Evolutionary conservation across 2,888 invertebrate genomes (phyloP), one percentile per base, ranked within the genome.

Genomic region (Xylota sylvarum): DNA sequence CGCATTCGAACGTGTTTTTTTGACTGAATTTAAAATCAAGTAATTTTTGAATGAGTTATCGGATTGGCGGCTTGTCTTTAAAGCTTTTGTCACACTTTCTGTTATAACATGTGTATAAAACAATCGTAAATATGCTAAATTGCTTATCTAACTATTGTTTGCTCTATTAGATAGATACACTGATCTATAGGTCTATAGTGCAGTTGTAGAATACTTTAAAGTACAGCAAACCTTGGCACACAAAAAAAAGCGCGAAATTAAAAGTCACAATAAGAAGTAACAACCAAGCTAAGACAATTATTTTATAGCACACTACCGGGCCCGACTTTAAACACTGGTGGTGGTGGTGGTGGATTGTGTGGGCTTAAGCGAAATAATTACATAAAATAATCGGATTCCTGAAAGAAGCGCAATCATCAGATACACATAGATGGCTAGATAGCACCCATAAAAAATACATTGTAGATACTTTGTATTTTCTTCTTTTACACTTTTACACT

Each of bases 41-140:
- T 35, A 76, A 76, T 76, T 55, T 43, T 19, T 23, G 23, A 56
- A 64, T 76, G 65, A 65, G 35, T 76, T 76, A 76, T 76, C 76
- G 56, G 14, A 35, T 48, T 46, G 46, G 14, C 12, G 9, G n/a
- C 14, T 40, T 19, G 5, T 58, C 58, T 58, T 32, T 30, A 6
- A n/a, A 30, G 14, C 32, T 56, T 35, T 60, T 56, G 56, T 56
- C 35, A 56, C 17, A 55, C 32, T 32, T 32, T 32, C 6, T 5
- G 32, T 5, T 5, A 32, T 7, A 14, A 55, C 19, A 30, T 55
- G 27, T n/a, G n/a, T 30, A 27, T 32, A 55, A 30, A n/a, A 37
- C 37, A 10, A 10, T 9, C 37, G 10, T 10, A 37, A 9, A 10
- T 37, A 37, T 37, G 32, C 7, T 32, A 37, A 43, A 6, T 6